Evolutionary conservation across 2,113 vertebrate genomes (phyloP), one percentile per base, ranked within the genome.

Genomic region (Prietella phreatophila): DNA sequence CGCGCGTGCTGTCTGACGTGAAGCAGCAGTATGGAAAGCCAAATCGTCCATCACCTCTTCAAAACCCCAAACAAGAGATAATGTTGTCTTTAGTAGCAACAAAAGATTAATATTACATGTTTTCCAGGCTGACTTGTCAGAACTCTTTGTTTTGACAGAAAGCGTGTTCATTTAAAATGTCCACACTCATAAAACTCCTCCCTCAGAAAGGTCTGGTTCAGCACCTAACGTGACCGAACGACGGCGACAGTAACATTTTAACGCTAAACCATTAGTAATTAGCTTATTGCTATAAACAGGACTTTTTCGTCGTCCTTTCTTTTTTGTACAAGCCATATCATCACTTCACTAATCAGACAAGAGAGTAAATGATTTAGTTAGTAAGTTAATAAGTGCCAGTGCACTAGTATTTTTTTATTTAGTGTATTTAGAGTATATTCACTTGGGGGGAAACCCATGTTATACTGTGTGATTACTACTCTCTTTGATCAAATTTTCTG

Each of bases 11-110:
- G 13, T 13, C 42, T 53, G 75, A n/a, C 27, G 75, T 53, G 25
- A 27, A n/a, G 9, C 42, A 79, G 13, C 25, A n/a, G 75, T 79
- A 17, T 79, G 75, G 75, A 53, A 79, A 79, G 75, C 75, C 75
- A 79, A n/a, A n/a, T 2, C 5, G 47, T 53, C 42, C 75, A 79
- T 15, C 53, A 53, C 25, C 11, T 13, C 14, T 27, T 53, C 13
- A 53, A 53, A 79, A 53, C 4, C 27, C 13, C 10, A 27, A 11
- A 5, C 4, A 50, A 0, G 39, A 8, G 4, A 47, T 47, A 5
- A 76, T 47, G 8, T 25, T 27, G 39, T 25, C 20, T 25, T 47
- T 25, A 56, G 10, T 6, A 42, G 36, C 20, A 42, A 73, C 14
- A 42, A 73, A 73, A 27, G 10, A 4, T 65, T 69, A 69, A 69